Conservation (phyloP, 2,113 vertebrate species). For the Egretta garzetta region DNA sequence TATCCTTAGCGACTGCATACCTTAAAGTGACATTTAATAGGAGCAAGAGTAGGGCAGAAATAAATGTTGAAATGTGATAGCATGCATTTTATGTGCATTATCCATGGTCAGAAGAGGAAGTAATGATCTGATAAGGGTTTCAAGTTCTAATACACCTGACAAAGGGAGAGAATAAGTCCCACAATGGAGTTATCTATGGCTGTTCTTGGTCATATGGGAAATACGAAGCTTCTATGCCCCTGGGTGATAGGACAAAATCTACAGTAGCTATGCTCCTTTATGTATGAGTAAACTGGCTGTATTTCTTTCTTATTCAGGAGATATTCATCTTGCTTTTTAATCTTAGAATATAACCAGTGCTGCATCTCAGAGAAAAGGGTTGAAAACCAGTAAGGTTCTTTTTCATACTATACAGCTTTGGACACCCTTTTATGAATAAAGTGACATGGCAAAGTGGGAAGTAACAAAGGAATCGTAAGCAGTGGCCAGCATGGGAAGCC, state of each 20-base stretch:
- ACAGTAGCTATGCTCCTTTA: neutral
- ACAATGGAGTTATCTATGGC: neutral
- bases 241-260: neutral
- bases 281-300: neutral
- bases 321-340: neutral
- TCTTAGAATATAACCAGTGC: neutral
- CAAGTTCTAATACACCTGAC: neutral
- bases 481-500: constrained; percentile 18
- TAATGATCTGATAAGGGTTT: neutral
- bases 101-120: neutral
- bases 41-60: neutral
- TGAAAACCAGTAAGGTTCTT: neutral
- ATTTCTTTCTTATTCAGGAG: neutral
- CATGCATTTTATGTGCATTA: neutral
- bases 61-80: neutral
- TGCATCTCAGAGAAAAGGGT: neutral
- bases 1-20: neutral
- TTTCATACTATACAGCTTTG: neutral
- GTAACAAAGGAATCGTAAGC: constrained; percentile 26
- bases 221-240: neutral
- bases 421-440: constrained; percentile 11
- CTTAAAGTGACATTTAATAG: neutral
- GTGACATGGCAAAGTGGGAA: neutral
- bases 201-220: neutral
- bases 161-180: neutral